Base-by-base conservation (phyloP, 1,140 invertebrate genomes). In the Planococcus citri region DNA sequence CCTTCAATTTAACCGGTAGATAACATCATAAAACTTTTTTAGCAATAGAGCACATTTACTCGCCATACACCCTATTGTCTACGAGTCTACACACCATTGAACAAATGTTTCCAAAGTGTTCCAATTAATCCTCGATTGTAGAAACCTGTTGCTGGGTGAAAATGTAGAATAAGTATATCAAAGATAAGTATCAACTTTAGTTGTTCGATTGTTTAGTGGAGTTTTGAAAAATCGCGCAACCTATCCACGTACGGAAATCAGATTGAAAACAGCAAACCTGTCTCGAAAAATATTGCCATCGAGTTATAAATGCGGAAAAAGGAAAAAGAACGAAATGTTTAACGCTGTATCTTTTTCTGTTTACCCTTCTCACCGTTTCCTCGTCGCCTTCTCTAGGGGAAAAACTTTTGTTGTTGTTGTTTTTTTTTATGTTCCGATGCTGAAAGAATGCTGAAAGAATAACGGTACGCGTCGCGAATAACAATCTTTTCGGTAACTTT, bases 251-350 rank as follows among this genome's bases (percentile, higher is more conserved):
- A 64, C 60, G 6, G 20, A 64, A 64, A 64, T 64, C 60, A 20
- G 60, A 64, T 64, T 64, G 60, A 64, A 64, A 64, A 64, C 60
- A 64, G 60, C 60, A 64, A 21, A 64, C 60, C 60, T 64, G 25
- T 64, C 60, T 64, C 25, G 60, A 22, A 64, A 64, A 64, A 64
- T 64, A 64, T 64, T 64, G 60, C 60, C 60, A 64, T 20, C 25
- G 21, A 27, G 60, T 64, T 64, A 64, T 64, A 64, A 64, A 25
- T 14, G 17, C 21, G 22, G 10, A 64, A 64, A 24, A 64, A 64
- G 22, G 25, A 64, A 64, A 64, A 64, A 10, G 60, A 64, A 64
- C 22, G 20, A 25, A 64, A 27, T 64, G 60, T 64, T 64, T 24
- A 25, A 21, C 22, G 22, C 60, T 64, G 60, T 64, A 64, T 64